Evolutionary conservation across 2,797 vertebrate genomes (phyloP).

Genomic region (Saguinus oedipus): DNA sequence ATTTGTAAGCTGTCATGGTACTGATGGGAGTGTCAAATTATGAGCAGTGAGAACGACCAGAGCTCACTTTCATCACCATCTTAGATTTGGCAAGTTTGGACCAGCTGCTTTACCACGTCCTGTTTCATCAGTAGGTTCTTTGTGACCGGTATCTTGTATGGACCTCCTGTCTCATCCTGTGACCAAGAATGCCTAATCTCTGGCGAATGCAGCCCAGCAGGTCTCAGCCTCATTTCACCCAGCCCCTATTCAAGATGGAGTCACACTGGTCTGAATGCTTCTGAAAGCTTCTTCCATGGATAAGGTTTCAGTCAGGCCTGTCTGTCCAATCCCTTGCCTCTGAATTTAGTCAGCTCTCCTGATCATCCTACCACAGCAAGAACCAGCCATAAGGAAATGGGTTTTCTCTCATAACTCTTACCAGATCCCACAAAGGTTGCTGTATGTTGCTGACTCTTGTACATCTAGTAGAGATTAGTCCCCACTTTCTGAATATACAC

Average conservation of each 20-base stretch:
- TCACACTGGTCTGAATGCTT: not conserved
- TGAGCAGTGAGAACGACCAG: not conserved
- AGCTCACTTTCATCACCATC: not conserved
- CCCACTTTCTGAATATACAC: fast-evolving
- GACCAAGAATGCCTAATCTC: not conserved
- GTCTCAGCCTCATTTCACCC: not conserved
- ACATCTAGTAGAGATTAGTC: not conserved
- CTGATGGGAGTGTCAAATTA: not conserved
- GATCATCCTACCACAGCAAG: not conserved
- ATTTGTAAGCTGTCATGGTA: not conserved
- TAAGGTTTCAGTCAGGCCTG: not conserved
- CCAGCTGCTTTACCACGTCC: not conserved
- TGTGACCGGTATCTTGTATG: not conserved
- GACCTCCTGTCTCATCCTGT: not conserved
- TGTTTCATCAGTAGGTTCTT: not conserved
- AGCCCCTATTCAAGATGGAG: not conserved
- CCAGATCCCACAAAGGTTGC: not conserved
- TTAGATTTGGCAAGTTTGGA: not conserved
- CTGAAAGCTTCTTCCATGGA: not conserved
- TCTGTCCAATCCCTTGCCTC: not conserved
- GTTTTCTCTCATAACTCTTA: not conserved
- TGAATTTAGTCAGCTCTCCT: not conserved
- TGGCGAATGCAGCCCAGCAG: not conserved
- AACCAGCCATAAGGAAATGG: not conserved
- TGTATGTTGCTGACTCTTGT: not conserved